Percentiles rank a stretch among this genome's conserved stretches.
Conservation (phyloP, 2,113 vertebrate species). For the Seriola rivoliana region DNA sequence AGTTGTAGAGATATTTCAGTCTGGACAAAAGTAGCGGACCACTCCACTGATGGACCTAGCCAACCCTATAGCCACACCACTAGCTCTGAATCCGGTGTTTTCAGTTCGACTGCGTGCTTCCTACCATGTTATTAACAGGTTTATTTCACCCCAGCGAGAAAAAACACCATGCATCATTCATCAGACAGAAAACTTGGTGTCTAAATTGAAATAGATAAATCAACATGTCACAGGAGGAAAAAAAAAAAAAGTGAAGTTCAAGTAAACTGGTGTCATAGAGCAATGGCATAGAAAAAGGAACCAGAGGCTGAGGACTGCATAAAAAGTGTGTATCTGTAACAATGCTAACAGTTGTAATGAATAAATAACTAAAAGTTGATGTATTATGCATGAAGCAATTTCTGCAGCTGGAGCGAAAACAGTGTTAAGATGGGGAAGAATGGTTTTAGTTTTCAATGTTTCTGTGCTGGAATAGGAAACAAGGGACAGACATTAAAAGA, state of each 20-base stretch:
- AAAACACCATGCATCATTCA: conserved; percentile 55
- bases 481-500: conserved; percentile 23
- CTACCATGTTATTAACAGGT: conserved; percentile 25
- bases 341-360: conserved; percentile 76
- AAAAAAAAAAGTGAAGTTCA: conserved; percentile 11
- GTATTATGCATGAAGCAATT: conserved; percentile 78
- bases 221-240: conserved; percentile 44
- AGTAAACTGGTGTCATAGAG: conserved; percentile 38
- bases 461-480: conserved; percentile 52
- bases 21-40: background rate
- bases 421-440: conserved; percentile 60
- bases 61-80: background rate
- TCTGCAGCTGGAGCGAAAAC: conserved; percentile 65
- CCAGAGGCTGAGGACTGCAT: conserved; percentile 54
- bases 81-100: background rate
- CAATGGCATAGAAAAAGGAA: conserved; percentile 47
- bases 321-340: conserved; percentile 70
- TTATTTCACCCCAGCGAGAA: conserved; percentile 19
- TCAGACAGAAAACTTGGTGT: conserved; percentile 55
- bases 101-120: background rate
- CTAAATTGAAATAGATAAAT: conserved; percentile 70
- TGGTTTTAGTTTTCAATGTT: conserved; percentile 45
- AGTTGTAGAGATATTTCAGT: background rate
- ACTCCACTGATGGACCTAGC: background rate
- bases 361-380: conserved; percentile 79